Conservation (phyloP, 2,888 invertebrate species). For the Idaea straminata region DNA sequence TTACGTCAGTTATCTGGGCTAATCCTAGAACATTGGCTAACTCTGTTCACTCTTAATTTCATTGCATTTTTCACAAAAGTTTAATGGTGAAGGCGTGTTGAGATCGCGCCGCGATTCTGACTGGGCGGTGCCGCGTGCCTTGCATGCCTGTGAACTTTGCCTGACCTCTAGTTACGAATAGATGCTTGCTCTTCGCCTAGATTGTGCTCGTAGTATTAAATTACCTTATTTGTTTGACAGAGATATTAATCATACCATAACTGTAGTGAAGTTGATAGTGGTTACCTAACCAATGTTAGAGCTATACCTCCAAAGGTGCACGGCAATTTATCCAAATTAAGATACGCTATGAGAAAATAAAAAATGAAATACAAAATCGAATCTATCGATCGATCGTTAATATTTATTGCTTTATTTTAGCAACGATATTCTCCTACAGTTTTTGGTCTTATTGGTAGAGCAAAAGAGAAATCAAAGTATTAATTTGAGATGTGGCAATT, state of each 20-base stretch:
- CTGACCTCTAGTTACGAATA: constrained; percentile 44
- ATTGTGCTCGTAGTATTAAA: constrained; percentile 33
- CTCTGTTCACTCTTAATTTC: constrained; percentile 25
- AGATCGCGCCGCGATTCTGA: constrained; percentile 34
- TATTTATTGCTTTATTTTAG: neutral
- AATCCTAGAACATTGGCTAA: constrained; percentile 15
- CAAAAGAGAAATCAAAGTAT: neutral
- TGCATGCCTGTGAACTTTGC: constrained; percentile 51
- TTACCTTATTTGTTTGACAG: constrained; percentile 31
- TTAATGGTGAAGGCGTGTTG: constrained; percentile 33
- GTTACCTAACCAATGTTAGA: constrained; percentile 7
- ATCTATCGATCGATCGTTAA: neutral
- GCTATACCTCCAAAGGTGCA: neutral
- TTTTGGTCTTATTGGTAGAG: neutral
- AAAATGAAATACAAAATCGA: neutral
- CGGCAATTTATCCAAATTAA: neutral
- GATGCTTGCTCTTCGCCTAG: constrained; percentile 33
- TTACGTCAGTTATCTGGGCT: constrained; percentile 21
- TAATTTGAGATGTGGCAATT: constrained; percentile 30
- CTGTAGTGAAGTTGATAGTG: constrained; percentile 5
- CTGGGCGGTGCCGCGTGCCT: constrained; percentile 35
- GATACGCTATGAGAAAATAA: neutral
- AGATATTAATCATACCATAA: constrained; percentile 22
- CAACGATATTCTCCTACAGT: neutral
- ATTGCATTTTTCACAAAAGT: constrained; percentile 34